Conservation (phyloP, 2,113 vertebrate species). For the Vireo altiloquus region DNA sequence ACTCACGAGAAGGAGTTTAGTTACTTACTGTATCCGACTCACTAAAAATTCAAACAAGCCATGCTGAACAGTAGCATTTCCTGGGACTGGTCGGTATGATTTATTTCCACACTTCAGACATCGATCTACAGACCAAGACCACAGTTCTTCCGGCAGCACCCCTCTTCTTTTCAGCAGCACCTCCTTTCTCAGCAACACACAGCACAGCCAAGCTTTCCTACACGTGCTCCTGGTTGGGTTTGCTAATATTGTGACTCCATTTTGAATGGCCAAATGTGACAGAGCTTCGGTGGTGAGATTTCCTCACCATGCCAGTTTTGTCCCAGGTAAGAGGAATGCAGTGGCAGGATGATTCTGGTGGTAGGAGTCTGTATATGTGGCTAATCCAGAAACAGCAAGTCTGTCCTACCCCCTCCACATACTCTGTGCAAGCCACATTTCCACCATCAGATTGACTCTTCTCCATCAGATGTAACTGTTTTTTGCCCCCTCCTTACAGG, state of each 20-base stretch:
- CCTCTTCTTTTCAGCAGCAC: background rate
- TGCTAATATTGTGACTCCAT: background rate
- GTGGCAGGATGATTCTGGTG: background rate
- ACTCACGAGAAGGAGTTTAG: background rate
- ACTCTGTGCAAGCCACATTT: background rate
- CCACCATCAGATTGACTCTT: background rate
- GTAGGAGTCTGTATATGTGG: background rate
- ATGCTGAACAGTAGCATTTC: background rate
- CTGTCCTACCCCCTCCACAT: background rate
- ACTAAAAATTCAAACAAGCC: background rate
- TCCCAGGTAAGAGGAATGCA: background rate
- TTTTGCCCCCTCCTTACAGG: background rate
- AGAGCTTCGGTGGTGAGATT: background rate
- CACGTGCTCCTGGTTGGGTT: rapidly evolving
- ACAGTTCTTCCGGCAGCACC: background rate
- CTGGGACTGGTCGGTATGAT: background rate
- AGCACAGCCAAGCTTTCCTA: background rate
- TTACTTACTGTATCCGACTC: background rate
- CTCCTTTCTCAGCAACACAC: background rate
- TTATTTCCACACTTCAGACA: background rate
- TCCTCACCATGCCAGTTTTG: background rate
- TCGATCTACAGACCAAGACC: background rate
- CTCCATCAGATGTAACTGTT: rapidly evolving
- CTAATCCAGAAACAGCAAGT: background rate
- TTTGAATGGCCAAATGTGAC: background rate